phyloP scores from a whole-genome alignment of 2,888 invertebrate species.

The Kuschelorhynchus macadamiae region DNA sequence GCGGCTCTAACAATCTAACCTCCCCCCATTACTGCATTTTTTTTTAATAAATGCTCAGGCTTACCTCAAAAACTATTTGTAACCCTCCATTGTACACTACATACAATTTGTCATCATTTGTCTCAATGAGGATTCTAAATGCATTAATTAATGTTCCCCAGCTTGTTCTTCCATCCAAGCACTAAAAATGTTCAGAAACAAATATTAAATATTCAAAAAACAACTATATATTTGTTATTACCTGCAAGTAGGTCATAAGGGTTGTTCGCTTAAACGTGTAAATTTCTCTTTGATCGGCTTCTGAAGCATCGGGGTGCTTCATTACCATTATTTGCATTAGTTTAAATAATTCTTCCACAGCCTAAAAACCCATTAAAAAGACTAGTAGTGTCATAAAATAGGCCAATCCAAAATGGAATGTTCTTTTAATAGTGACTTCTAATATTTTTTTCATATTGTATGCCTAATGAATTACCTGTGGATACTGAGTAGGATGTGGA shows the following conservation, averaged over 20 bases:
- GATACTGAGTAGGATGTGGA: slow-evolving; percentile 95
- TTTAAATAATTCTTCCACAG: slow-evolving; percentile 93
- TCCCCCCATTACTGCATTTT: too few species aligned
- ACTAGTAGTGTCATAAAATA: neutral
- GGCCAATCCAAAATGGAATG: slow-evolving; percentile 26
- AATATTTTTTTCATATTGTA: too few species aligned
- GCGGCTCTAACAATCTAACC: too few species aligned
- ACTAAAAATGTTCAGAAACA: slow-evolving; percentile 64
- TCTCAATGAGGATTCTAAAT: slow-evolving; percentile 89
- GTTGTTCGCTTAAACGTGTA: slow-evolving; percentile 88
- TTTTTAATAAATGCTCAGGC: too few species aligned
- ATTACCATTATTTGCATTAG: slow-evolving; percentile 90
- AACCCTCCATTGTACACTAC: slow-evolving; percentile 93
- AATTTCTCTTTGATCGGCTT: slow-evolving; percentile 86
- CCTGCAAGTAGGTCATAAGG: slow-evolving; percentile 88
- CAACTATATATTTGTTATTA: slow-evolving; percentile 59
- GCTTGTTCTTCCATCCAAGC: slow-evolving; percentile 90
- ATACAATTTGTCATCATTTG: slow-evolving; percentile 89
- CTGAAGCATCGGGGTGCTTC: slow-evolving; percentile 83
- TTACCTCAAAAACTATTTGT: slow-evolving; percentile 82
- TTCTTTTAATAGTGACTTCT: slow-evolving; percentile 40
- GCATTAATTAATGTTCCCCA: slow-evolving; percentile 96
- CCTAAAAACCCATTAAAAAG: slow-evolving; percentile 67
- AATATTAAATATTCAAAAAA: neutral
- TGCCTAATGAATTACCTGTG: slow-evolving; percentile 71